Conservation (phyloP, 1,140 invertebrate genomes). For the Popillia japonica region DNA sequence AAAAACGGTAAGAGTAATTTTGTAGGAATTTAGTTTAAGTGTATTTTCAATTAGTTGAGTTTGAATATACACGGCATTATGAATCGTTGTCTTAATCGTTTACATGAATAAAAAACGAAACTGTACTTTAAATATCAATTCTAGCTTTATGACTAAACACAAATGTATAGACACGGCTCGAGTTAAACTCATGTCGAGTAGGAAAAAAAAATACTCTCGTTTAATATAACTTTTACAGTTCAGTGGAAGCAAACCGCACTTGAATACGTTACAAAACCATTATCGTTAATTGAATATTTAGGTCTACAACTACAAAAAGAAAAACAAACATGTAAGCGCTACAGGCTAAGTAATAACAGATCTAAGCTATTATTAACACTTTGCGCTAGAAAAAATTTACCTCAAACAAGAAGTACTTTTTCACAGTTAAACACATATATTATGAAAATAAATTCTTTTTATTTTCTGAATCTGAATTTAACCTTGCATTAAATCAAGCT, state of each 20-base stretch:
- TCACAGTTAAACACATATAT: neutral
- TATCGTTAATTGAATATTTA: conserved; percentile 2
- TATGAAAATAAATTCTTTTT: neutral
- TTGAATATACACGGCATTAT: too few species aligned
- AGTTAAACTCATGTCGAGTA: neutral
- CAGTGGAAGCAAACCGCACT: neutral
- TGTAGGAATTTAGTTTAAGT: too few species aligned
- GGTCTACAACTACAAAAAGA: neutral
- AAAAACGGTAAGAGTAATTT: neutral
- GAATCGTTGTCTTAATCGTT: too few species aligned
- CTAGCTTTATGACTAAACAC: neutral
- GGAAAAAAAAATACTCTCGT: neutral
- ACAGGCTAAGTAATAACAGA: neutral
- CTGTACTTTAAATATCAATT: neutral
- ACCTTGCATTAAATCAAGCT: conserved; percentile 12
- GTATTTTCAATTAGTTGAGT: too few species aligned
- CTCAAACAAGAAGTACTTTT: neutral
- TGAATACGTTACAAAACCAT: neutral
- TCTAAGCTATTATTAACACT: neutral
- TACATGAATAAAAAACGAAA: too few species aligned
- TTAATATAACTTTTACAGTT: conserved; percentile 2
- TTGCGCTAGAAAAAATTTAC: neutral
- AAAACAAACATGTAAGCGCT: neutral
- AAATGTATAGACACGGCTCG: neutral
- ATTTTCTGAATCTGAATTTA: conserved; percentile 17